Evolutionary conservation across 2,113 vertebrate genomes (phyloP).

Genomic region (Platichthys flesus): DNA sequence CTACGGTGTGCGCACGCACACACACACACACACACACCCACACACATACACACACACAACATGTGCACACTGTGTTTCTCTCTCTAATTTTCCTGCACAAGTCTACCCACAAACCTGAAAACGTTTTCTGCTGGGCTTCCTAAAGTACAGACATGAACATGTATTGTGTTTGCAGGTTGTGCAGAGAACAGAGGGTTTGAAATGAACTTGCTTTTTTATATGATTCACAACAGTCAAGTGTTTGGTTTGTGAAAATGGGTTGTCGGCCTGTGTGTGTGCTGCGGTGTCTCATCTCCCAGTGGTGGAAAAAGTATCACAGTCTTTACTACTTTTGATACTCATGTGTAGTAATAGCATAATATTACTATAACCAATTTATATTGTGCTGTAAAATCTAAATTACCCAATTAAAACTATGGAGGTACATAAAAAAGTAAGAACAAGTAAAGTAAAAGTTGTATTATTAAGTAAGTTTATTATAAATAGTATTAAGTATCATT

Average conservation of each 20-base stretch:
- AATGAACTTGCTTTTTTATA: too few species aligned
- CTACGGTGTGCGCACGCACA: conserved; percentile 28
- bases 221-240: neutral
- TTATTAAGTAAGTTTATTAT: neutral
- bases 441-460: neutral
- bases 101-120: neutral
- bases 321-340: neutral
- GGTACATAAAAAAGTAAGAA: neutral
- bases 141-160: neutral
- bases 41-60: neutral
- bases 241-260: neutral
- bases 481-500: neutral
- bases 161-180: neutral
- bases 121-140: neutral
- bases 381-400: neutral
- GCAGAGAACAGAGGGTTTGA: neutral
- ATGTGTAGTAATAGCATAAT: neutral
- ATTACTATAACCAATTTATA: neutral
- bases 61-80: neutral
- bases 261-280: too few species aligned
- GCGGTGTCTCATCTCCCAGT: neutral
- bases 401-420: neutral
- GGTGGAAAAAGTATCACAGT: neutral
- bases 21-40: conserved; percentile 7
- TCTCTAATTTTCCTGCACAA: neutral